Evolutionary conservation across 2,797 vertebrate genomes (phyloP), one percentile per base, ranked within the genome.

Genomic region (Enteromius treurensis): DNA sequence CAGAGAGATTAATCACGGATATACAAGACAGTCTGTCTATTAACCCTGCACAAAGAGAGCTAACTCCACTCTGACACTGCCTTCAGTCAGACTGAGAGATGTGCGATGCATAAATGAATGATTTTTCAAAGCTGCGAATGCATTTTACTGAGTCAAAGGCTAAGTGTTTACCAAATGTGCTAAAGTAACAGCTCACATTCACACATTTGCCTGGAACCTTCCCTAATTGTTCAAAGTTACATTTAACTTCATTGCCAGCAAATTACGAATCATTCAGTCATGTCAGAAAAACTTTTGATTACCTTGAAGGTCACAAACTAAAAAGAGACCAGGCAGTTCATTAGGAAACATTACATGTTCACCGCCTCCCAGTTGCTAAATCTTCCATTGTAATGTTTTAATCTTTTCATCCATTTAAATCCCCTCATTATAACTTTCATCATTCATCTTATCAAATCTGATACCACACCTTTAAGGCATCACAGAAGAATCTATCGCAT

Each of bases 1-100:
- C 82, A 79, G 77, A 80, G 67, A 84, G 47, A 55, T 86, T 69
- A 85, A 89, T 84, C 77, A 83, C 29, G 64, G 77, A 84, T 55
- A 74, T 69, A 83, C 79, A 53, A 80, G 65, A 60, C 58, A 23
- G 69, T 86, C 75, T 79, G 76, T 79, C 79, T 82, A 85, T 86
- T 85, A 81, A 81, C 81, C 40, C 47, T 8, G 29, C 19, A 14
- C 37, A 78, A 49, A 42, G 58, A 55, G 64, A 76, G 32, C 76
- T 47, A 62, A 77, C n/a, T 47, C 42, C 26, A 40, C 76, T 51
- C 29, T 81, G 83, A 84, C 76, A 65, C 65, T 69, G 75, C 60
- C 26, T 87, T 64, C 21, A 82, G 29, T 79, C 11, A 55, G 79
- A 82, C 42, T 62, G 21, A 65, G 62, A 79, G 42, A 53, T 82